Percentiles rank a stretch among this genome's conserved stretches.
These are phyloP conservation scores for Stichodactyla helianthus DNA, from an alignment of 64 coral and sea anemone species.

Conservation along the genomic window DNA sequence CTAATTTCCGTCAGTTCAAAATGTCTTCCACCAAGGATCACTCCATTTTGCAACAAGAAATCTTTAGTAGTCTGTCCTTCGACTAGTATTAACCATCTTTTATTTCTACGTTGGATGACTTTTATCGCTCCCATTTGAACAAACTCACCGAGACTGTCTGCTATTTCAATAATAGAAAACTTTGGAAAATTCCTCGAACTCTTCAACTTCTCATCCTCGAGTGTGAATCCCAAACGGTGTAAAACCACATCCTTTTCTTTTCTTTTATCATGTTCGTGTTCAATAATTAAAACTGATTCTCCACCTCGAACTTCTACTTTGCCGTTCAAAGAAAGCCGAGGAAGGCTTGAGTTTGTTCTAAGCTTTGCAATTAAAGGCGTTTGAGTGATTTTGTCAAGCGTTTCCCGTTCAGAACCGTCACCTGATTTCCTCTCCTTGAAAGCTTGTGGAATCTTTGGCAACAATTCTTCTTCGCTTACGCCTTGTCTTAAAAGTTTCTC, in stretches of 20 bases:
- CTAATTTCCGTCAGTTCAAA: constrained; percentile 39
- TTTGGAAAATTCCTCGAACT: constrained; percentile 29
- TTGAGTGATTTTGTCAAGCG: constrained; percentile 5
- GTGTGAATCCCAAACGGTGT: constrained; percentile 55
- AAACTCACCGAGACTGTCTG: constrained; percentile 37
- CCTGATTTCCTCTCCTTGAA: neutral
- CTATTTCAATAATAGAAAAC: constrained; percentile 52
- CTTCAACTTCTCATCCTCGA: constrained; percentile 15
- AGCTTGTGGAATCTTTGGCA: constrained; percentile 29
- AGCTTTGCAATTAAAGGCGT: neutral
- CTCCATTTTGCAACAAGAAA: constrained; percentile 33
- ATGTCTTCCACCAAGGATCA: constrained; percentile 28
- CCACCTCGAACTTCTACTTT: constrained; percentile 12
- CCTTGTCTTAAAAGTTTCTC: constrained; percentile 49
- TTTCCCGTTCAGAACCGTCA: neutral
- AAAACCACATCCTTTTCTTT: constrained; percentile 29
- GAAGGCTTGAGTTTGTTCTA: neutral
- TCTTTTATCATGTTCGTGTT: constrained; percentile 35
- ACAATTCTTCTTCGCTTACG: constrained; percentile 42
- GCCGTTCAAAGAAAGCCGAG: neutral
- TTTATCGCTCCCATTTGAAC: constrained; percentile 47
- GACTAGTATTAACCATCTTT: constrained; percentile 35
- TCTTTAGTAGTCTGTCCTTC: constrained; percentile 24
- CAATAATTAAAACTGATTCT: constrained; percentile 42
- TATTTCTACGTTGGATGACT: constrained; percentile 32